These are phyloP conservation scores for Oeneis ivallda DNA, from an alignment of 2,888 invertebrate species.

Conservation along the genomic window DNA sequence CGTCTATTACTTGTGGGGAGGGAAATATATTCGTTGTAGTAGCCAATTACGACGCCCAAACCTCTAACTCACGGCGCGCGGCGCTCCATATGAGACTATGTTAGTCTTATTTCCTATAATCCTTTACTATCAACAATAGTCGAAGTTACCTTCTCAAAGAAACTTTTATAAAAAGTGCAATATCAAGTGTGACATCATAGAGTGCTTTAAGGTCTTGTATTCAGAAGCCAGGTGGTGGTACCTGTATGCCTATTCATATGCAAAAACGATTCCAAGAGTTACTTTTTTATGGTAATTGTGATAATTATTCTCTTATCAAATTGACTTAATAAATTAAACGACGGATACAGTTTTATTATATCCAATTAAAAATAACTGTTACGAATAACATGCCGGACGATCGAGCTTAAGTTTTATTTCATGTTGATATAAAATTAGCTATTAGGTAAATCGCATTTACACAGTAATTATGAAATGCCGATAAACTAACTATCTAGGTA, in stretches of 20 bases:
- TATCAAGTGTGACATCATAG: too few relatives aligned
- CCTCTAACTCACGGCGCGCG: too few relatives aligned
- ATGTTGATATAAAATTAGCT: neutral
- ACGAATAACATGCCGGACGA: neutral
- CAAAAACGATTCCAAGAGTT: neutral
- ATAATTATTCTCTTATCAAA: constrained; percentile 7
- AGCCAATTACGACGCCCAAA: too few relatives aligned
- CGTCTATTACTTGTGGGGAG: too few relatives aligned
- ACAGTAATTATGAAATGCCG: constrained; percentile 1
- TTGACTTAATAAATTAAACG: constrained; percentile 8
- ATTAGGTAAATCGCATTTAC: neutral
- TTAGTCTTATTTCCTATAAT: neutral
- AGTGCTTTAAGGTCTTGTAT: neutral
- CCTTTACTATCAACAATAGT: neutral
- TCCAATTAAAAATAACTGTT: neutral
- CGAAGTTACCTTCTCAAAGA: too few relatives aligned
- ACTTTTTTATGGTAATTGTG: neutral
- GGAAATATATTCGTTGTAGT: too few relatives aligned
- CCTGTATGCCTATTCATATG: neutral
- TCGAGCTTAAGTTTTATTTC: neutral
- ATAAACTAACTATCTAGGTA: too few relatives aligned
- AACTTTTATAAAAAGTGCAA: too few relatives aligned
- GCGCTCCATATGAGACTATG: neutral
- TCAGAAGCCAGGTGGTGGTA: neutral
- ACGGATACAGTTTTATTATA: constrained; percentile 4